Evolutionary conservation across 2,113 vertebrate genomes (phyloP).

Genomic region (Lynx canadensis): DNA sequence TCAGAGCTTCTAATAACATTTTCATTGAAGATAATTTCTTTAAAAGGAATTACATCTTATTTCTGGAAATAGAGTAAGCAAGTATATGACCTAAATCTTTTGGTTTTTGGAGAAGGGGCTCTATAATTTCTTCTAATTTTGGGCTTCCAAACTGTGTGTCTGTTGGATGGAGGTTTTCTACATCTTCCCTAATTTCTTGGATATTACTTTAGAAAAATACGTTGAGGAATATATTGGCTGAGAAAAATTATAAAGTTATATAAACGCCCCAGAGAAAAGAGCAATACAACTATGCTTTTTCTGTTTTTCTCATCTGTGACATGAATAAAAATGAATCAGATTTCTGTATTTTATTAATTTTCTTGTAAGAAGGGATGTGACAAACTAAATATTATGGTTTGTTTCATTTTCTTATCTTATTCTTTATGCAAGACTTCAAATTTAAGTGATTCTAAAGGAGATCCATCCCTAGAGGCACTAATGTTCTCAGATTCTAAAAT

Average conservation of each 20-base stretch:
- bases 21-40: background rate
- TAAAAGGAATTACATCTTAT: constrained; percentile 22
- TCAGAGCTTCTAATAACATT: background rate
- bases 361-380: background rate
- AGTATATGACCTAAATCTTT: background rate
- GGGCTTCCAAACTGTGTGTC: background rate
- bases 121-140: background rate
- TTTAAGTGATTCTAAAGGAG: background rate
- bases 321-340: background rate
- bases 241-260: background rate
- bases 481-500: background rate
- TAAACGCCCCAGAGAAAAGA: background rate
- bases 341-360: background rate
- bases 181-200: background rate
- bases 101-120: background rate
- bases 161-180: background rate
- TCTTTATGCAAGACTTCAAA: background rate
- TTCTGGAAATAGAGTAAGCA: constrained; percentile 24
- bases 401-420: background rate
- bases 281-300: background rate
- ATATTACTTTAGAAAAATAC: constrained; percentile 41
- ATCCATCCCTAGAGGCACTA: background rate
- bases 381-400: background rate
- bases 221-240: background rate
- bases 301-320: background rate